Evolutionary conservation across 2,888 invertebrate genomes (phyloP).

Genomic region (Thymelicus acteon): DNA sequence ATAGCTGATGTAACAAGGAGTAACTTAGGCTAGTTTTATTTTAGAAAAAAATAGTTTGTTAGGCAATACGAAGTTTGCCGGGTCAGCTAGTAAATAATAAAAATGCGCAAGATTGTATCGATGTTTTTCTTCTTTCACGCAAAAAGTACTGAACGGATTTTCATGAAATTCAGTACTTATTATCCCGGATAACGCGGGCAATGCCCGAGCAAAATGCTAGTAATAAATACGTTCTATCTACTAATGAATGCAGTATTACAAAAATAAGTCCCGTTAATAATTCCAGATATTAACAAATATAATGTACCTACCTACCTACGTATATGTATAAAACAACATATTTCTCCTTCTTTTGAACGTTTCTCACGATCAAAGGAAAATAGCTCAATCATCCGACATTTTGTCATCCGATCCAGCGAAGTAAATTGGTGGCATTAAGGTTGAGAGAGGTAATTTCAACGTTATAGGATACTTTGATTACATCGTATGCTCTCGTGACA

Average conservation of each 20-base stretch:
- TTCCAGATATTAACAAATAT: background rate
- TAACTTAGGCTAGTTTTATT: too few species aligned
- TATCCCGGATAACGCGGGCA: too few species aligned
- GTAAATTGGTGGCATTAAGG: constrained; percentile 45
- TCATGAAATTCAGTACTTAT: too few species aligned
- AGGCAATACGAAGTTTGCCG: too few species aligned
- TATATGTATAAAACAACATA: background rate
- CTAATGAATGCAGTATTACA: background rate
- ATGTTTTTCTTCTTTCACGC: too few species aligned
- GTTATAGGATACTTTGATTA: constrained; percentile 45
- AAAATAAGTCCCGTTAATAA: background rate
- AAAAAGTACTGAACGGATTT: too few species aligned
- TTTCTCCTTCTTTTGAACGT: constrained; percentile 2
- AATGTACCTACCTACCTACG: too few species aligned
- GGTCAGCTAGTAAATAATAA: too few species aligned
- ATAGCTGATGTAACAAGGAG: too few species aligned
- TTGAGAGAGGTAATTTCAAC: constrained; percentile 43
- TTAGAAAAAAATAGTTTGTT: too few species aligned
- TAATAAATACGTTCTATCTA: background rate
- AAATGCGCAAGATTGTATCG: too few species aligned
- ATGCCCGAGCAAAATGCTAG: too few species aligned
- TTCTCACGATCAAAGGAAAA: constrained; percentile 16
- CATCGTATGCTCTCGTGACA: background rate
- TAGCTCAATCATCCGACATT: constrained; percentile 29
- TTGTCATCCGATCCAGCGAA: constrained; percentile 24